A percentile compares a stretch with the other conserved stretches of the same genome.
phyloP scores from a whole-genome alignment of 2,888 invertebrate species.

The Ophioninae sp. region DNA sequence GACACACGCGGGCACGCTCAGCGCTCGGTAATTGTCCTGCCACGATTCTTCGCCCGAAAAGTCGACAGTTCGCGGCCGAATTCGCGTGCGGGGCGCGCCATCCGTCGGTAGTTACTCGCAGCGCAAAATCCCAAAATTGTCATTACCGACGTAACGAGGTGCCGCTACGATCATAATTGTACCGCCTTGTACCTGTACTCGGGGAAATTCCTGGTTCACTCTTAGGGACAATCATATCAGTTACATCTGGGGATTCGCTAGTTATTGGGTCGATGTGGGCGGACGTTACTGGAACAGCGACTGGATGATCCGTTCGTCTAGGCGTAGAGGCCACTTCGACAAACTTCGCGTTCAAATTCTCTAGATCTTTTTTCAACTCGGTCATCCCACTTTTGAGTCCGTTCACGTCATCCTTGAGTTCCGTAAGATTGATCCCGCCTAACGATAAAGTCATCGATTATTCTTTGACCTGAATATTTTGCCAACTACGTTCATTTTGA shows the following conservation, averaged over 20 bases:
- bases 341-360: conserved; percentile 58
- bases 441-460: conserved; percentile 5
- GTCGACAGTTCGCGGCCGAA: too few relatives aligned
- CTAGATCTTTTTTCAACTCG: conserved; percentile 60
- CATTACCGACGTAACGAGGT: too few relatives aligned
- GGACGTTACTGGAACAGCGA: not conserved
- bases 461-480: not conserved
- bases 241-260: not conserved
- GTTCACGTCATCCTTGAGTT: conserved; percentile 63
- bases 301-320: conserved; percentile 3
- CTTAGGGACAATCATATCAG: not conserved
- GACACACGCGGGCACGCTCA: too few relatives aligned
- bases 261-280: not conserved
- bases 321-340: not conserved
- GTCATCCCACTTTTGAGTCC: conserved; percentile 64
- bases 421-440: conserved; percentile 63
- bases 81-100: too few relatives aligned
- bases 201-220: not conserved
- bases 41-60: too few relatives aligned
- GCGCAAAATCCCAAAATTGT: too few relatives aligned
- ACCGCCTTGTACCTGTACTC: not conserved
- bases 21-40: too few relatives aligned
- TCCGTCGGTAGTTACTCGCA: too few relatives aligned
- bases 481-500: too few relatives aligned
- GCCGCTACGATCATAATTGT: too few relatives aligned